Conservation (phyloP, 1,140 invertebrate genomes). For the Trichomalopsis sarcophagae region DNA sequence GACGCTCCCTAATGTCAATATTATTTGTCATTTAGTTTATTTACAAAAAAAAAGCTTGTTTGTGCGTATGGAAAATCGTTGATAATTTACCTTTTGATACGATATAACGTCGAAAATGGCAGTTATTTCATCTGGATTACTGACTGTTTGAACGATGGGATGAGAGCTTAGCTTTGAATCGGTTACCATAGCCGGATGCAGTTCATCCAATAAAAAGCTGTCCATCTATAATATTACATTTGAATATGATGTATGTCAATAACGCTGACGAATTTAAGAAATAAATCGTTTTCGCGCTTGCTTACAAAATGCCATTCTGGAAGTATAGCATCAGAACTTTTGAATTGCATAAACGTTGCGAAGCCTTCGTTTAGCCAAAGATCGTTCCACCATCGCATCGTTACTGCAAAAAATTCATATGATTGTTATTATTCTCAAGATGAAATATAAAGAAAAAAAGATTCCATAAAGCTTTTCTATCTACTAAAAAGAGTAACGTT, state of each 20-base stretch:
- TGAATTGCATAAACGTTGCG: slow-evolving; percentile 90
- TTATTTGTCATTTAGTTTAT: not conserved
- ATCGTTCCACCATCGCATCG: slow-evolving; percentile 95
- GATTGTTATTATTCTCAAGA: not conserved
- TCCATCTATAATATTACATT: slow-evolving; percentile 74
- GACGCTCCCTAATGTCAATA: slow-evolving; percentile 82
- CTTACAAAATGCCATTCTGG: slow-evolving; percentile 90
- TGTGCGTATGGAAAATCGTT: not conserved
- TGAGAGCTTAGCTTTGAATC: slow-evolving; percentile 91
- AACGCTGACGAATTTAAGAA: not conserved
- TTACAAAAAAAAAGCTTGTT: not conserved
- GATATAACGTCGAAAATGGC: slow-evolving; percentile 95
- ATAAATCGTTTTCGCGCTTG: slow-evolving; percentile 23
- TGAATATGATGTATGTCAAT: not conserved
- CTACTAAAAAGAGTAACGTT: no score
- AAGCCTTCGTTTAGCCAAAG: slow-evolving; percentile 96
- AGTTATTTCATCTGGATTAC: slow-evolving; percentile 91
- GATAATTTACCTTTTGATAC: slow-evolving; percentile 86
- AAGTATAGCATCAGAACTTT: slow-evolving; percentile 83
- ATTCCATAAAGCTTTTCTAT: slow-evolving; percentile 15
- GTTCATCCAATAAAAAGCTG: slow-evolving; percentile 83
- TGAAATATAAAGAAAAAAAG: not conserved
- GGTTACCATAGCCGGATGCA: slow-evolving; percentile 83
- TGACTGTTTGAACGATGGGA: slow-evolving; percentile 89
- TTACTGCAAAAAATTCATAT: slow-evolving; percentile 77